phyloP scores from a whole-genome alignment of 2,797 vertebrate genomes.

The Hyperoplus lanceolatus region DNA sequence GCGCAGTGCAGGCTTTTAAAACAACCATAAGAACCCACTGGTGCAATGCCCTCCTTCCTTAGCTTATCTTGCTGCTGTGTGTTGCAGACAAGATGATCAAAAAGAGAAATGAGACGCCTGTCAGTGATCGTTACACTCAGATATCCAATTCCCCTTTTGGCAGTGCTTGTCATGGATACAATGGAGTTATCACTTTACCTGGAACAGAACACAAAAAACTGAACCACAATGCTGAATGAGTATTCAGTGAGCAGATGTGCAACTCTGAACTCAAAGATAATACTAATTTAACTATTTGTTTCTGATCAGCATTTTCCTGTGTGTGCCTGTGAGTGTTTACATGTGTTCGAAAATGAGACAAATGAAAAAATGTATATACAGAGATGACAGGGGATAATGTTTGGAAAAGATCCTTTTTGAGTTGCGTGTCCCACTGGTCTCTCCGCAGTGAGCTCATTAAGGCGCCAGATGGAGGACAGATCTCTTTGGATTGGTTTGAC shows the following conservation, averaged over 20 bases:
- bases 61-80: constrained; percentile 40
- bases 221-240: constrained; percentile 4
- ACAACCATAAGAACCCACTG: constrained; percentile 54
- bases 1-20: too few species aligned
- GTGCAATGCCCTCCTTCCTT: constrained; percentile 57
- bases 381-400: constrained; percentile 20
- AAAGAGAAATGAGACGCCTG: constrained; percentile 56
- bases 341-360: constrained; percentile 4
- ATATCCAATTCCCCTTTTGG: constrained; percentile 51
- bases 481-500: constrained; percentile 99
- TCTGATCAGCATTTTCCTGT: neutral
- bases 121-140: constrained; percentile 44
- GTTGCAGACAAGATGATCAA: constrained; percentile 58
- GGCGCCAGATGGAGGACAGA: constrained; percentile 98
- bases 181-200: constrained; percentile 37
- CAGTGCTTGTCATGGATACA: constrained; percentile 29
- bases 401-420: constrained; percentile 35
- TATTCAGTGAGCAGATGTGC: constrained; percentile 12
- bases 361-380: neutral
- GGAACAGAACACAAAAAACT: constrained; percentile 12
- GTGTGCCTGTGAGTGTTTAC: constrained; percentile 11
- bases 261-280: neutral
- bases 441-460: constrained; percentile 94
- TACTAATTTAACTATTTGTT: neutral
- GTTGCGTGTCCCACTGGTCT: constrained; percentile 60